A percentile compares a stretch with the other conserved stretches of the same genome.
Evolutionary conservation across 2,888 invertebrate genomes (phyloP).

Genomic region (Cosmopolites sordidus): DNA sequence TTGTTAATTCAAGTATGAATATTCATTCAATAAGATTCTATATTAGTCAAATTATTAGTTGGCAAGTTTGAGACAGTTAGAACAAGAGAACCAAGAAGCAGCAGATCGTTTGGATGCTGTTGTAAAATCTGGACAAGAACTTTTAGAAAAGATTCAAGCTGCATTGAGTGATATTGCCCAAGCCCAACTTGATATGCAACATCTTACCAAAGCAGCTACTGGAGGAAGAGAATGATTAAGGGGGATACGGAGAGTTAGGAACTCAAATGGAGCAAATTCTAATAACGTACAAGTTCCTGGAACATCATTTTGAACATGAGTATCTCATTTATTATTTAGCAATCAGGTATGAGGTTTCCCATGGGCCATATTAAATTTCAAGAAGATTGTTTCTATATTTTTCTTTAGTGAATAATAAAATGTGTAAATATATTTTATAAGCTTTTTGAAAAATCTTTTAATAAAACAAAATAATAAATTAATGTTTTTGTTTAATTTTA

Average conservation of each 20-base stretch:
- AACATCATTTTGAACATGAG: too few species aligned
- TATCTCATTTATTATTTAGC: too few species aligned
- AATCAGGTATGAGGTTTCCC: too few species aligned
- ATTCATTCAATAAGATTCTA: neutral
- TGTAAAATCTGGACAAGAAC: conserved; percentile 79
- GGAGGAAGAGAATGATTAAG: conserved; percentile 32
- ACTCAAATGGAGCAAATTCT: neutral
- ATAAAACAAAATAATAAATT: too few species aligned
- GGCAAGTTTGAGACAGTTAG: conserved; percentile 69
- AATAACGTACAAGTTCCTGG: too few species aligned
- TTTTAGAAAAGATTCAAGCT: conserved; percentile 83
- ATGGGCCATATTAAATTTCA: too few species aligned
- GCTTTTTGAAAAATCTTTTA: too few species aligned
- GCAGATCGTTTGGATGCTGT: conserved; percentile 81
- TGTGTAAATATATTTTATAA: too few species aligned
- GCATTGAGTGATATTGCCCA: conserved; percentile 91
- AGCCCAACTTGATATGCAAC: conserved; percentile 85
- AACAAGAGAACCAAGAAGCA: conserved; percentile 89
- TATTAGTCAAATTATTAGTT: conserved; percentile 34
- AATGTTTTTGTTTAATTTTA: too few species aligned
- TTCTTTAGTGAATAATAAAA: too few species aligned
- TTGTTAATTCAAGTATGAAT: neutral
- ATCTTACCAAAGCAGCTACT: conserved; percentile 44
- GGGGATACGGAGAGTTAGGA: conserved; percentile 21
- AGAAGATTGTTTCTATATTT: too few species aligned